These are phyloP conservation scores for Syngnathus scovelli DNA, from an alignment of 2,113 vertebrate genomes.

Conservation along the genomic window DNA sequence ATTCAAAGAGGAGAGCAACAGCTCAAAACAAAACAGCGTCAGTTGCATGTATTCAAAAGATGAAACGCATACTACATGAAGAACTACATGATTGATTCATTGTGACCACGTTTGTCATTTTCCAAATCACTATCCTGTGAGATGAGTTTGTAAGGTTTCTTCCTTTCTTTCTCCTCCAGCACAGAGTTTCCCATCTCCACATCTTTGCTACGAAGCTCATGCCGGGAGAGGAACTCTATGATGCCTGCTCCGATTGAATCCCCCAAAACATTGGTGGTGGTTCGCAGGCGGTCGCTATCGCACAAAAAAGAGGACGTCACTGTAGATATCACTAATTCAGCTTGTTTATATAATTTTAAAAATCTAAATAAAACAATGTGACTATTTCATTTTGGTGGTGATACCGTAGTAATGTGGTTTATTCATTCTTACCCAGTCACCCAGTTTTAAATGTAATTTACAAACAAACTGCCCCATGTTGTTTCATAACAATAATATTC, in stretches of 20 bases:
- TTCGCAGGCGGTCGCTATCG: constrained; percentile 88
- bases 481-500: background rate
- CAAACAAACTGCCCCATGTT: background rate
- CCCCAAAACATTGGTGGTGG: constrained; percentile 92
- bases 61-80: background rate
- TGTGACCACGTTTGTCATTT: constrained; percentile 80
- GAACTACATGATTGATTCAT: constrained; percentile 91
- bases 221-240: constrained; percentile 87
- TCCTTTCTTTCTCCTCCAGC: constrained; percentile 92
- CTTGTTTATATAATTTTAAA: too few species aligned
- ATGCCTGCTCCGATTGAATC: constrained; percentile 94
- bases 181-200: constrained; percentile 92
- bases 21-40: constrained; percentile 7
- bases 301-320: background rate
- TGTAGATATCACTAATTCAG: background rate
- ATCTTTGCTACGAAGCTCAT: constrained; percentile 84
- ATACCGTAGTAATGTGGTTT: background rate
- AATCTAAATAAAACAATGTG: background rate
- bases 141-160: constrained; percentile 93
- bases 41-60: background rate
- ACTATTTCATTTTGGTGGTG: background rate
- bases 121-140: constrained; percentile 84
- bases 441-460: background rate
- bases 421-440: background rate
- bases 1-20: background rate